Base-by-base conservation (phyloP, 2,113 vertebrate genomes). In the Macrotis lagotis region DNA sequence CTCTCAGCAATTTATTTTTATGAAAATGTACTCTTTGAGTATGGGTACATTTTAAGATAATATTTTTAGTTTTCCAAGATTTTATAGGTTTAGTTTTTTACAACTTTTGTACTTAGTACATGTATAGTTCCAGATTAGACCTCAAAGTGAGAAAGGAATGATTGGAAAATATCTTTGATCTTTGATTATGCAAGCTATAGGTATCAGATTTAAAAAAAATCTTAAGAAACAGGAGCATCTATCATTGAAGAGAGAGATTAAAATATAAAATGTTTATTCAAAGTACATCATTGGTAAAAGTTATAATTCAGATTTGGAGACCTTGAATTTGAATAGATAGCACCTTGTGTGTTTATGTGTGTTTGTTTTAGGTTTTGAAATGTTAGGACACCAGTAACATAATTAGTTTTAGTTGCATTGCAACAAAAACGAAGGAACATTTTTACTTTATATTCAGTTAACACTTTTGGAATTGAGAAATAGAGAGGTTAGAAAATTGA, bases 1-100 rank as follows among this genome's bases (percentile, higher is more conserved):
- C 44, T 95, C 52, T 91, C 50, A 59, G 88, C 74, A 53, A 52
- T 92, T 96, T 96, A 90, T 47, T 88, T 90, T 94, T 94, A 93
- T 93, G 83, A 93, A 92, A 95, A 95, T 66, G 48, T 91, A 59
- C 0, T 31, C 53, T 48, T 44, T 89, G 37, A 9, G 88, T 88
- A 28, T 51, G 8, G 55, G 37, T 92, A 5, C 88, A 16, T 89
- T 93, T 95, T 94, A 48, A 59, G 90, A 53, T 93, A 90, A 51
- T 48, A 50, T 44, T 91, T 93, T 94, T 93, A 50, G 3, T 44
- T 51, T 91, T 25, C 91, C 94, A 92, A 25, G 44, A 48, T 14
- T 22, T 90, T 93, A 0, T 94, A 11, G 66, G 25, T n/a, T 88
- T 89, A 93, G 88, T 31, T 47, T 88, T 92, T 48, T 53, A 53